These are phyloP conservation scores for Melierax canorus DNA, from an alignment of 2,113 vertebrate species.

Conservation along the genomic window DNA sequence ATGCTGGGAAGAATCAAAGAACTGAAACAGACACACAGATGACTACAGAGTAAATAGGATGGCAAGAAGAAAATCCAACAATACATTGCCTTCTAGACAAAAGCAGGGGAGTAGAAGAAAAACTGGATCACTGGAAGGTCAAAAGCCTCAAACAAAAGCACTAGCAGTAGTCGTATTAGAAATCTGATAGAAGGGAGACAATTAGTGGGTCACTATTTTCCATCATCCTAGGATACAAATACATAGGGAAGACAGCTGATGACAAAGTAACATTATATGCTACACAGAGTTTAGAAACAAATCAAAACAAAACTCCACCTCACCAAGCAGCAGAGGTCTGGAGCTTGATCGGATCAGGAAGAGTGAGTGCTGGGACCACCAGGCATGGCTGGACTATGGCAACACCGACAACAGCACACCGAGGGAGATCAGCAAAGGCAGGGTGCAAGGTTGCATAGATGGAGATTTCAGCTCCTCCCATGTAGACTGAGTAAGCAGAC, in stretches of 20 bases:
- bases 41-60: not conserved
- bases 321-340: not conserved
- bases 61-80: not conserved
- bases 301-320: not conserved
- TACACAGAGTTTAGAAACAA: not conserved
- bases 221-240: not conserved
- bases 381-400: not conserved
- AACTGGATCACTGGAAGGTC: not conserved
- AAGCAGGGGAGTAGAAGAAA: not conserved
- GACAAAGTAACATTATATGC: not conserved
- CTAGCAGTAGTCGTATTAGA: not conserved
- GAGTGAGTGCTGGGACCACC: not conserved
- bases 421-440: not conserved
- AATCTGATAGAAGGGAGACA: not conserved
- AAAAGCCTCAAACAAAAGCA: not conserved
- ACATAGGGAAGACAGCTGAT: not conserved
- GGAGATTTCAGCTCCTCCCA: not conserved
- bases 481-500: not conserved
- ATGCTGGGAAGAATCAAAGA: not conserved
- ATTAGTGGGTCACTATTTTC: not conserved
- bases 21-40: not conserved
- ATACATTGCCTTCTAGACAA: not conserved
- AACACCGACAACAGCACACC: rapidly evolving
- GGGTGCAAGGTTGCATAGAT: rapidly evolving
- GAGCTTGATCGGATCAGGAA: not conserved